These are phyloP conservation scores for Istiophorus platypterus DNA, from an alignment of 2,113 vertebrate species.

Conservation along the genomic window DNA sequence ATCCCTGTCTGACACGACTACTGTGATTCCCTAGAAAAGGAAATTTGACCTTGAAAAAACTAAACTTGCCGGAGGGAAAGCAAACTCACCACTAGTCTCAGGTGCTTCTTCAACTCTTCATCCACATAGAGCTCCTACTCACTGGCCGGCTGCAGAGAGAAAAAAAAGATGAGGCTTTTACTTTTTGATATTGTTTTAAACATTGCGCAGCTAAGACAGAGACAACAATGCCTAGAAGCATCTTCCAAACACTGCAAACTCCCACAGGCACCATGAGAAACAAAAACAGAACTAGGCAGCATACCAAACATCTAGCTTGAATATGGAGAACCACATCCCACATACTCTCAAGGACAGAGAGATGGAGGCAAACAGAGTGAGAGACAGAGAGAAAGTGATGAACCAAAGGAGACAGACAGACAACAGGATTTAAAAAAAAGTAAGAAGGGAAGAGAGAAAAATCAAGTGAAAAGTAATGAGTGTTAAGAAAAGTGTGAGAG, in stretches of 20 bases:
- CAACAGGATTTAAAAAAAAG: neutral
- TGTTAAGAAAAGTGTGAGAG: neutral
- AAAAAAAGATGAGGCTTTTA: slow-evolving; percentile 6
- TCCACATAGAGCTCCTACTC: slow-evolving; percentile 60
- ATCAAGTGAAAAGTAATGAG: neutral
- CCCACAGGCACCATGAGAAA: neutral
- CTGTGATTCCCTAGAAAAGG: neutral
- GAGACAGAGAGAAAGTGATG: neutral
- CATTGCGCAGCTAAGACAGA: slow-evolving; percentile 7
- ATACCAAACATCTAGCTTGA: neutral
- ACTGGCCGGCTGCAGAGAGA: slow-evolving; percentile 49
- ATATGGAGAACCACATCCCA: neutral
- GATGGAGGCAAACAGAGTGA: neutral
- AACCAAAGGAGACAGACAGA: neutral
- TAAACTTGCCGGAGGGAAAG: neutral
- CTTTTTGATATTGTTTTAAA: neutral
- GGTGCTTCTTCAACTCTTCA: slow-evolving; percentile 56
- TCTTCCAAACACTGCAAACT: slow-evolving; percentile 24
- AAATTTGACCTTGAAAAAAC: neutral
- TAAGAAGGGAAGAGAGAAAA: neutral
- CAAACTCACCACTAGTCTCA: slow-evolving; percentile 68
- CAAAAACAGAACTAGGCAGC: slow-evolving; percentile 2
- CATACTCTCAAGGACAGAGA: slow-evolving; percentile 11
- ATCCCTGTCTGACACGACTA: neutral
- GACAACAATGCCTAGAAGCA: neutral